A percentile compares a stretch with the other conserved stretches of the same genome.
phyloP scores from a whole-genome alignment of 2,113 vertebrate genomes.

The Spheniscus mendiculus region DNA sequence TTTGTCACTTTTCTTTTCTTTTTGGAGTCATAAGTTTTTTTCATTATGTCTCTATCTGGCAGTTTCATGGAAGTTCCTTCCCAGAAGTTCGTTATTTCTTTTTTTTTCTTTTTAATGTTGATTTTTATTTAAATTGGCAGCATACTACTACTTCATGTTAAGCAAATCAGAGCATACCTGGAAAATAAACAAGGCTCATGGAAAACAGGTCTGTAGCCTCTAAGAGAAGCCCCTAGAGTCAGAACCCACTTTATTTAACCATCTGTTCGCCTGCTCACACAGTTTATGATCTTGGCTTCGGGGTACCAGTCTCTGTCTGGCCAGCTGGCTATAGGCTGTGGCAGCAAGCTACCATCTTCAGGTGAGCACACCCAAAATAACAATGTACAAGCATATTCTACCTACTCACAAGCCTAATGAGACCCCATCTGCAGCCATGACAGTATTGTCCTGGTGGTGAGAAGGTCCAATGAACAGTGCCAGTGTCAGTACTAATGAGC shows the following conservation, averaged over 20 bases:
- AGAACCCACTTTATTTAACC: background rate
- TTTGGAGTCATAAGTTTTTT: background rate
- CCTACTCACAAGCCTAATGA: background rate
- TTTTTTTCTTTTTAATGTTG: background rate
- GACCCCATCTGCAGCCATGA: background rate
- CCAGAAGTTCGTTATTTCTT: background rate
- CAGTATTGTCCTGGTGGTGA: background rate
- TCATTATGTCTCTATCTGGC: background rate
- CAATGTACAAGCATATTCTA: background rate
- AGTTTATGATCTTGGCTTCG: background rate
- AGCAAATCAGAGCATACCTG: background rate
- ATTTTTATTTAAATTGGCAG: background rate
- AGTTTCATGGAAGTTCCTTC: background rate
- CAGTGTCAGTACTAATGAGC: background rate
- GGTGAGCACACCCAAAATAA: background rate
- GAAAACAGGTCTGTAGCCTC: background rate
- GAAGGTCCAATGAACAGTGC: background rate
- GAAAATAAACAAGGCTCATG: background rate
- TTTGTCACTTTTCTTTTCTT: background rate
- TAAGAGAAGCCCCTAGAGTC: background rate
- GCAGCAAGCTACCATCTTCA: background rate
- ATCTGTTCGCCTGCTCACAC: background rate
- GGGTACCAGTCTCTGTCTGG: background rate
- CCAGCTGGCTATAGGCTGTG: background rate
- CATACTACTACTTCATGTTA: background rate